Percentiles rank a stretch among this genome's conserved stretches.
Evolutionary conservation across 2,888 invertebrate species (phyloP).

Genomic region (Oligia fasciuncula): DNA sequence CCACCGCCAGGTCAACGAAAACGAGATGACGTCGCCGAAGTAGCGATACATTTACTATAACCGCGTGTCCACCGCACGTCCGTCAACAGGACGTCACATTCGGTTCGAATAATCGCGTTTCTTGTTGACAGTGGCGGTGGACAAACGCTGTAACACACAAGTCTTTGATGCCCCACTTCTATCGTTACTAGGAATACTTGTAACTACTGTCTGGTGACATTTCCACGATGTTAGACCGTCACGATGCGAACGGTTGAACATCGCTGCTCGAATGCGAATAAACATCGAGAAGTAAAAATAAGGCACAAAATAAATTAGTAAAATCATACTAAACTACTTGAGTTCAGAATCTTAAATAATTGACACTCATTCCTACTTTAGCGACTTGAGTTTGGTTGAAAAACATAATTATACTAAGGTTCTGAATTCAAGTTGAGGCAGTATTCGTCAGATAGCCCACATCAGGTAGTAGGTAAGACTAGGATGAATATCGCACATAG

Average conservation of each 20-base stretch:
- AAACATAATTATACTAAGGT: constrained; percentile 11
- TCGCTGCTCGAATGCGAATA: not conserved
- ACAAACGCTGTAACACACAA: not conserved
- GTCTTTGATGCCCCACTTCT: not conserved
- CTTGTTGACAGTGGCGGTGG: not conserved
- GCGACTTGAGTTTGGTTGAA: not conserved
- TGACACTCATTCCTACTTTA: not conserved
- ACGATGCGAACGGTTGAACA: not conserved
- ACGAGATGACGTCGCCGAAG: too few relatives aligned
- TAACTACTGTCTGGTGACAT: not conserved
- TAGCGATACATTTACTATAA: too few relatives aligned
- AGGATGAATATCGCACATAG: constrained; percentile 35
- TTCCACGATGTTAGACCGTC: not conserved
- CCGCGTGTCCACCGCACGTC: not conserved
- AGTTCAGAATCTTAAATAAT: constrained; percentile 13
- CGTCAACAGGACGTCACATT: not conserved
- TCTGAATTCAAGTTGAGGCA: constrained; percentile 27
- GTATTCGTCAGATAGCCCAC: constrained; percentile 11
- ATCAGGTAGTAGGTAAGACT: constrained; percentile 14
- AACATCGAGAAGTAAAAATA: constrained; percentile 10
- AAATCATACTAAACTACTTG: constrained; percentile 6
- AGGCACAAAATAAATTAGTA: constrained; percentile 21
- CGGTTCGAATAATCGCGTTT: not conserved
- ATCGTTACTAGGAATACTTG: not conserved
- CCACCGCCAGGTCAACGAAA: not conserved